A percentile compares a stretch with the other conserved stretches of the same genome.
These are phyloP conservation scores for Acromyrmex echinatior DNA, from an alignment of 1,140 invertebrate species.

Conservation along the genomic window DNA sequence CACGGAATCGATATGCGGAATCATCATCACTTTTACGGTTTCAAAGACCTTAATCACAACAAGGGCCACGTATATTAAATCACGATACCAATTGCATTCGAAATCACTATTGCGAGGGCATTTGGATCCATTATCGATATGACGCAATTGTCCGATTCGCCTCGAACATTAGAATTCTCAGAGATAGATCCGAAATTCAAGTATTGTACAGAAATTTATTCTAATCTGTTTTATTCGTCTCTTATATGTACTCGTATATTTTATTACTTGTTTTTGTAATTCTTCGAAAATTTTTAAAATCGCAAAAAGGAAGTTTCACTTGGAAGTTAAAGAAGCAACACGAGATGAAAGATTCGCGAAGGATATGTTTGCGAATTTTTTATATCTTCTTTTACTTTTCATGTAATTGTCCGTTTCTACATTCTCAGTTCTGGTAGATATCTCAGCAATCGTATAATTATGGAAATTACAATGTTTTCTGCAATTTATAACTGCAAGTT, in stretches of 20 bases:
- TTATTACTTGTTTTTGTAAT: not conserved
- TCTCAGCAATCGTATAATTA: slow-evolving; percentile 5
- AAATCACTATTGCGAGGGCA: slow-evolving; percentile 57
- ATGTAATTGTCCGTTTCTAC: not conserved
- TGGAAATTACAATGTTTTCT: slow-evolving; percentile 20
- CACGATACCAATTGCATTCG: slow-evolving; percentile 64
- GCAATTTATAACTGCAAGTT: not conserved
- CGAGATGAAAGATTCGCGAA: not conserved
- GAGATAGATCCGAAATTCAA: not conserved
- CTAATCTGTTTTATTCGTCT: not conserved
- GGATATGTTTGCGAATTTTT: not conserved
- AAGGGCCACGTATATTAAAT: slow-evolving; percentile 67
- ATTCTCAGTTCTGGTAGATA: slow-evolving; percentile 12
- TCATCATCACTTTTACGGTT: slow-evolving; percentile 67
- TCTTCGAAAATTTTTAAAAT: not conserved
- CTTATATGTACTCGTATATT: not conserved
- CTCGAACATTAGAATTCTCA: not conserved
- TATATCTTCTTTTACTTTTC: not conserved
- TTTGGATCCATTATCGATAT: not conserved
- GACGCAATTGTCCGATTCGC: not conserved
- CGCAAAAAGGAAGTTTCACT: not conserved
- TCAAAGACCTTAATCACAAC: slow-evolving; percentile 68
- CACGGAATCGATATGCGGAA: slow-evolving; percentile 65
- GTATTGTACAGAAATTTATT: not conserved
- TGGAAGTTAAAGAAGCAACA: not conserved